phyloP scores from a whole-genome alignment of 2,888 invertebrate genomes.

The Cerastoderma edule region DNA sequence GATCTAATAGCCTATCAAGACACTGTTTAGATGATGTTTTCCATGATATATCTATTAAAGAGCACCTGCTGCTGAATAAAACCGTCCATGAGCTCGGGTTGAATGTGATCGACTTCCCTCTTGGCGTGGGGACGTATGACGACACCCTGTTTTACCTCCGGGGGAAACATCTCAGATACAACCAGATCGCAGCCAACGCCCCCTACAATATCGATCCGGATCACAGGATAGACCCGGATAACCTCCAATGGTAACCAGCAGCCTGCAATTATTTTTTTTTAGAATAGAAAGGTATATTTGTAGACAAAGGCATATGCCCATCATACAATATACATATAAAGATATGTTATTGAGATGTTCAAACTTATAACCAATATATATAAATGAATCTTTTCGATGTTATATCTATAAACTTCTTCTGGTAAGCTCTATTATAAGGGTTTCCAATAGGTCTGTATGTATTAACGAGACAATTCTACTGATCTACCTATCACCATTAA shows the following conservation, averaged over 20 bases:
- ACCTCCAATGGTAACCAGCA: slow-evolving; percentile 9
- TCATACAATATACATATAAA: background rate
- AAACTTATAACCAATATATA: background rate
- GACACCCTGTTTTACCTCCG: slow-evolving; percentile 31
- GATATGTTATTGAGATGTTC: background rate
- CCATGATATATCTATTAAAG: background rate
- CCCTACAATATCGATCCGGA: slow-evolving; percentile 44
- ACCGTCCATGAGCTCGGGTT: slow-evolving; percentile 43
- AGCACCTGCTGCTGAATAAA: slow-evolving; percentile 27
- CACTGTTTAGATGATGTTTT: background rate
- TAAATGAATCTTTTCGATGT: background rate
- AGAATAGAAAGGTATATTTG: background rate
- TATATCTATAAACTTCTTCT: background rate
- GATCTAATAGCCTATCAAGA: background rate
- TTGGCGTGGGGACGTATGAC: slow-evolving; percentile 24
- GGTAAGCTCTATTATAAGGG: too few species aligned
- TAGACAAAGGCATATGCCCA: background rate
- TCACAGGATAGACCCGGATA: slow-evolving; percentile 18
- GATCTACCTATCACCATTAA: too few species aligned
- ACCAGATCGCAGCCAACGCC: slow-evolving; percentile 19
- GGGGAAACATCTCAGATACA: slow-evolving; percentile 23
- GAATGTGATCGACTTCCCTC: slow-evolving; percentile 27
- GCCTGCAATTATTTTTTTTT: too few species aligned
- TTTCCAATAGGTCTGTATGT: too few species aligned
- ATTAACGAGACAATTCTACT: too few species aligned